Evolutionary conservation across 2,888 invertebrate species (phyloP).

Genomic region (Xylota segnis): DNA sequence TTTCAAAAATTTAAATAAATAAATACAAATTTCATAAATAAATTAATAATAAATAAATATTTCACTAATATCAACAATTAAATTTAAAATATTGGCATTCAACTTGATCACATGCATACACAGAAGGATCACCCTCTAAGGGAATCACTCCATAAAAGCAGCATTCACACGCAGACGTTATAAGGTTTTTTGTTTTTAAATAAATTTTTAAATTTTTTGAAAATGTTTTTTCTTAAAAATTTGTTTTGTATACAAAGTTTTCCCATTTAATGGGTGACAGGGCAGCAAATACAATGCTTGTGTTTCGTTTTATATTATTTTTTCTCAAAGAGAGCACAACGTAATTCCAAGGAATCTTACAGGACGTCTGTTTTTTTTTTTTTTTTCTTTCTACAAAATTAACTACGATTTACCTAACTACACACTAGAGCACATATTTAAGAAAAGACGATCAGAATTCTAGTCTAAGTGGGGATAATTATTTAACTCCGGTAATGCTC

Average conservation of each 20-base stretch:
- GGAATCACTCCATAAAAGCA: background rate
- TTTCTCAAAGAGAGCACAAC: conserved; percentile 63
- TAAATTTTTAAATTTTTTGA: background rate
- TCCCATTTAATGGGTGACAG: conserved; percentile 62
- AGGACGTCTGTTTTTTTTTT: background rate
- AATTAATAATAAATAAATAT: conserved; percentile 74
- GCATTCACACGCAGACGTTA: conserved; percentile 41
- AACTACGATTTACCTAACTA: conserved; percentile 60
- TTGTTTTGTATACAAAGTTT: conserved; percentile 50
- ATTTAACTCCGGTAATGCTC: conserved; percentile 92
- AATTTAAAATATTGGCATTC: conserved; percentile 70
- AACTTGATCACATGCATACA: conserved; percentile 48
- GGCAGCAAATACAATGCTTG: conserved; percentile 28
- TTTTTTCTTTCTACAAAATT: conserved; percentile 41
- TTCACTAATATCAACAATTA: conserved; percentile 72
- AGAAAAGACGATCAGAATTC: conserved; percentile 27
- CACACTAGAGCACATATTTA: conserved; percentile 70
- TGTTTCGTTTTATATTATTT: conserved; percentile 24
- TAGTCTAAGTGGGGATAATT: conserved; percentile 62
- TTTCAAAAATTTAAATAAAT: conserved; percentile 53
- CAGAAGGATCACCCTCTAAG: background rate
- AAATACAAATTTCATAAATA: conserved; percentile 70
- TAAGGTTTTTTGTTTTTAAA: background rate
- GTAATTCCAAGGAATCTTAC: conserved; percentile 7
- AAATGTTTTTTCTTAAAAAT: conserved; percentile 15